Evolutionary conservation across 2,888 invertebrate species (phyloP), one percentile per base, ranked within the genome.

Genomic region (Galeopsomyia nigrocyanea): DNA sequence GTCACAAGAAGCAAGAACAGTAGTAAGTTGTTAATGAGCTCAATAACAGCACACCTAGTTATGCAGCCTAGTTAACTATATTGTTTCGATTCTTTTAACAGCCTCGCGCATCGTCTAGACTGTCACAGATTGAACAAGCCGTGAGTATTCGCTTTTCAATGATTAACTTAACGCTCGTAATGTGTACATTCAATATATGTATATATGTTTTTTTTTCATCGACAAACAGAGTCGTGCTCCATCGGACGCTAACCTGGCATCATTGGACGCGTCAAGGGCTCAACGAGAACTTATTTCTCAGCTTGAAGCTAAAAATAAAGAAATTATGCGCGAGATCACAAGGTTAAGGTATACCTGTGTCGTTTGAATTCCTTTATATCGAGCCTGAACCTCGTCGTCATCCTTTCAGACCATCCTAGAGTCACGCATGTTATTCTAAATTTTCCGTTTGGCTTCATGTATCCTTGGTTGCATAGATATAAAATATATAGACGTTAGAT

Each of bases 281-380:
- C 96, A 97, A 81, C 90, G 97, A 10, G 97, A 98, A 84, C 90
- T 98, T 13, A 97, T 98, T 81, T 92, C 94, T 55, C 96, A 98
- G 82, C 89, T 98, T 62, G 98, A 98, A 84, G 92, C 95, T 64
- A 97, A 98, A 88, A 98, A 98, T 88, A 91, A 95, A 81, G 97
- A 98, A 88, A 97, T 98, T 76, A 96, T 97, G 95, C 90, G 95
- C 77, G 97, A 97, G 89, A 98, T 98, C 82, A 94, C 94, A 76
- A 92, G 95, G 84, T 90, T 96, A 82, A 91, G 95, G 93, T 93
- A 88, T 85, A 83, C 80, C 83, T 84, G 84, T 86, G 84, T 84
- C 83, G 83, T 84, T 85, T 86, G 80, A 81, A 73, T 83, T 84
- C 85, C 85, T 84, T 72, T 81, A 82, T 83, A 83, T 85, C 84